These are phyloP conservation scores for Cordilura impudica DNA, from an alignment of 2,888 invertebrate genomes.

Conservation along the genomic window DNA sequence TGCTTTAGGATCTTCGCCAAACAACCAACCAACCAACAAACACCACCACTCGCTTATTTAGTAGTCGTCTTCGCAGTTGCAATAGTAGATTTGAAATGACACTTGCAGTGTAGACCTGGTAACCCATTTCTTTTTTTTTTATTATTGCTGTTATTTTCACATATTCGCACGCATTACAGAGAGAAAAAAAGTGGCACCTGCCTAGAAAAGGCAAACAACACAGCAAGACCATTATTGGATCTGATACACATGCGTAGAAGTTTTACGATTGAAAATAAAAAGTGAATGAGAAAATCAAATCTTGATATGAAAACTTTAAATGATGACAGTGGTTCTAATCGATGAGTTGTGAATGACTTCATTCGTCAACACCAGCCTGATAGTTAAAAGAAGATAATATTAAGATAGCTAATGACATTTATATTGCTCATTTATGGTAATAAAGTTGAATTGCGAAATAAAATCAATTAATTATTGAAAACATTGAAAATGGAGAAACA, in stretches of 20 bases:
- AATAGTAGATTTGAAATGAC: slow-evolving; percentile 12
- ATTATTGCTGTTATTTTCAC: not conserved
- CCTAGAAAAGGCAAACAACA: slow-evolving; percentile 32
- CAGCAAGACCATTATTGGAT: not conserved
- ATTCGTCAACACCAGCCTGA: too few relatives aligned
- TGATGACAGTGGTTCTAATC: not conserved
- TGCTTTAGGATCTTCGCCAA: not conserved
- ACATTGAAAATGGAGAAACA: too few relatives aligned
- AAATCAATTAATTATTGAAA: too few relatives aligned
- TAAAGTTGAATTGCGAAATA: too few relatives aligned
- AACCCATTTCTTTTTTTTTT: slow-evolving; percentile 37
- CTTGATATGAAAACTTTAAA: not conserved
- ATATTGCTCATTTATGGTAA: too few relatives aligned
- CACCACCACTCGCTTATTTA: not conserved
- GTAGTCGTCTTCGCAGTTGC: not conserved
- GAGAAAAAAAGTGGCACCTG: slow-evolving; percentile 14
- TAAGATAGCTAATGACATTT: too few relatives aligned
- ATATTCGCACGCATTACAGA: slow-evolving; percentile 8
- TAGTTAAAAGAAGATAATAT: too few relatives aligned
- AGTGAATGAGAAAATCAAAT: slow-evolving; percentile 25
- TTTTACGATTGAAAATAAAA: not conserved
- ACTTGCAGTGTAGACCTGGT: slow-evolving; percentile 33
- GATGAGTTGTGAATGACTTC: not conserved
- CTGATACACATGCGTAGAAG: too few relatives aligned
- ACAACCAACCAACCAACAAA: not conserved